phyloP scores from a whole-genome alignment of 2,888 invertebrate species.

The Lobophora halterata region DNA sequence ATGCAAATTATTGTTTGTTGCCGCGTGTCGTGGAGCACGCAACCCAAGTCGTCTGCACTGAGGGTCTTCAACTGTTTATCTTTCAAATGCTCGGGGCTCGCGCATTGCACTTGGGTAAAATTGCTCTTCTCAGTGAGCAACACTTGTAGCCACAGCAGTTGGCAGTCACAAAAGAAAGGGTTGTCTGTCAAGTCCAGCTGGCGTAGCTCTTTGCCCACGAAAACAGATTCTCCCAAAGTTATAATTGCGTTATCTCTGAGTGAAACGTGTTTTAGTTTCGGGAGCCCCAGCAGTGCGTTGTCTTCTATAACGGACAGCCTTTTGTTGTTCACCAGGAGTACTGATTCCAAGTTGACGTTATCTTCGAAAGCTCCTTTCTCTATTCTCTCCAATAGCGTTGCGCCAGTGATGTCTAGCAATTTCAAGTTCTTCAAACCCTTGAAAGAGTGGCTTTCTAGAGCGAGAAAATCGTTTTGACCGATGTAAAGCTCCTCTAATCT shows the following conservation, averaged over 20 bases:
- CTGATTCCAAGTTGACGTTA: conserved; percentile 89
- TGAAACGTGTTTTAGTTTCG: conserved; percentile 88
- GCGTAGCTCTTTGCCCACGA: conserved; percentile 88
- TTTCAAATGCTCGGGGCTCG: conserved; percentile 86
- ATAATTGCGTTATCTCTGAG: conserved; percentile 89
- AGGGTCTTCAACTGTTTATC: conserved; percentile 85
- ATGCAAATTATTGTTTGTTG: conserved; percentile 91
- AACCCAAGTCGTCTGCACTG: conserved; percentile 89
- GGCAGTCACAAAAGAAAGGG: conserved; percentile 90
- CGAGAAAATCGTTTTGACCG: conserved; percentile 90
- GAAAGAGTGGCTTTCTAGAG: conserved; percentile 87
- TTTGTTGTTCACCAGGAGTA: conserved; percentile 89
- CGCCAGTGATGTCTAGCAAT: conserved; percentile 88
- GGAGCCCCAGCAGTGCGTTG: conserved; percentile 87
- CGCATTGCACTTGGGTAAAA: conserved; percentile 86
- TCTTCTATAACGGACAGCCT: conserved; percentile 87
- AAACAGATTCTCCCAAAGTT: conserved; percentile 88
- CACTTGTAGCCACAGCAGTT: conserved; percentile 89
- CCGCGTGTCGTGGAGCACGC: conserved; percentile 88
- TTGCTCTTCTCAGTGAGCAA: conserved; percentile 85
- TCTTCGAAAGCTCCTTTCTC: conserved; percentile 89
- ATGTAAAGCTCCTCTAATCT: conserved; percentile 90
- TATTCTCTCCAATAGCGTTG: conserved; percentile 85
- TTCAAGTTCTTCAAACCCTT: conserved; percentile 89
- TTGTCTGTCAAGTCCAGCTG: conserved; percentile 90